Percentiles rank a stretch among this genome's conserved stretches.
Conservation (phyloP, 2,888 invertebrate genomes). For the Heliconius cydno region DNA sequence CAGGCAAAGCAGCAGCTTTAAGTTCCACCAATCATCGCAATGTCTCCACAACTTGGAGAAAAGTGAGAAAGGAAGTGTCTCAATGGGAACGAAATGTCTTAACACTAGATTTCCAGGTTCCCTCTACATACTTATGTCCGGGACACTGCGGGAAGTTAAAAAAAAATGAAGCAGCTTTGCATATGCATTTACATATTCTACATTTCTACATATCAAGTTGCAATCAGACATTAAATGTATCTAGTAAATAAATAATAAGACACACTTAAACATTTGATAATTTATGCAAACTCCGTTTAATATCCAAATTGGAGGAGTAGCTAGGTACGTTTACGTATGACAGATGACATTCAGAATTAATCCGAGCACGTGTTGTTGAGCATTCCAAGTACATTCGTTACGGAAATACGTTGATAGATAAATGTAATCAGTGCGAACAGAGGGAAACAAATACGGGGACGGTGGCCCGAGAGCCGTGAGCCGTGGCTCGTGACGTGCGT, state of each 20-base stretch:
- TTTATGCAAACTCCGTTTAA: constrained; percentile 3
- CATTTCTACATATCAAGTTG: background rate
- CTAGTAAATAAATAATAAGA: background rate
- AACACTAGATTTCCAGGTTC: too few relatives aligned
- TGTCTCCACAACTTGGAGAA: too few relatives aligned
- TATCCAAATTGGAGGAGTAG: background rate
- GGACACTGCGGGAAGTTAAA: too few relatives aligned
- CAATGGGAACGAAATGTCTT: too few relatives aligned
- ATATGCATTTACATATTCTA: too few relatives aligned
- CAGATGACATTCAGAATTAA: constrained; percentile 25
- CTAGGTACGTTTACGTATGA: background rate
- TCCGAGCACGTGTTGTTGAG: constrained; percentile 28
- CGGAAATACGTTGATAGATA: constrained; percentile 35
- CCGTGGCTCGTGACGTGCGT: constrained; percentile 35
- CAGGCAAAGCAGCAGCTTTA: too few relatives aligned
- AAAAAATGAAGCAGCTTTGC: background rate
- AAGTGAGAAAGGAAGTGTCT: too few relatives aligned
- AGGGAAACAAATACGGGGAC: constrained; percentile 24
- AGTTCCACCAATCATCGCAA: too few relatives aligned
- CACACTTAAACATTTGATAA: background rate
- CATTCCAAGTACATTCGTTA: constrained; percentile 26
- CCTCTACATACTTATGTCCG: too few relatives aligned
- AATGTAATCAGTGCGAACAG: constrained; percentile 35
- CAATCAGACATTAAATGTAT: background rate
- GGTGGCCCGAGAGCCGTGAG: constrained; percentile 24